Evolutionary conservation across 2,797 vertebrate species (phyloP).

Genomic region (Rostrhamus sociabilis): DNA sequence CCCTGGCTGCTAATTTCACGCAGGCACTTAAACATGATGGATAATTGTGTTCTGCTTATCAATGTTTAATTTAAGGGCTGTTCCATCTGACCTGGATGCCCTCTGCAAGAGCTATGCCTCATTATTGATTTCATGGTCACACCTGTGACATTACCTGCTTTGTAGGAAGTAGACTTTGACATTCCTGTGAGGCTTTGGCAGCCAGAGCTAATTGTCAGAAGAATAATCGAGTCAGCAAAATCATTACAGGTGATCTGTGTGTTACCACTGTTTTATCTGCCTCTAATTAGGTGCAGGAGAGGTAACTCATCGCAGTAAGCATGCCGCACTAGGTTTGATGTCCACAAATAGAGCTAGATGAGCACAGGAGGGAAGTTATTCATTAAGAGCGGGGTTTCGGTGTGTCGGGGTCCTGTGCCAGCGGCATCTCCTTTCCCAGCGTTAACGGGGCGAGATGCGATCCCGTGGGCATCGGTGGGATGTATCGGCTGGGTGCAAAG

Average conservation of each 20-base stretch:
- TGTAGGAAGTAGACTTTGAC: slow-evolving; percentile 74
- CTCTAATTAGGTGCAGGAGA: slow-evolving; percentile 75
- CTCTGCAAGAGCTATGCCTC: slow-evolving; percentile 73
- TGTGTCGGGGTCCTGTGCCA: not conserved
- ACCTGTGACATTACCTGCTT: slow-evolving; percentile 79
- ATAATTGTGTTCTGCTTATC: slow-evolving; percentile 74
- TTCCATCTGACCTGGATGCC: slow-evolving; percentile 77
- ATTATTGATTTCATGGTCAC: slow-evolving; percentile 79
- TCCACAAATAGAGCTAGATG: slow-evolving; percentile 40
- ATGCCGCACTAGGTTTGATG: slow-evolving; percentile 34
- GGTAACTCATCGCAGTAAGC: slow-evolving; percentile 59
- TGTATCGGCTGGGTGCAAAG: fast-evolving
- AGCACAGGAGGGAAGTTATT: slow-evolving; percentile 18
- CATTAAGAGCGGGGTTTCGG: not conserved
- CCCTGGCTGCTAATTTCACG: slow-evolving; percentile 73
- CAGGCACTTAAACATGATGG: slow-evolving; percentile 70
- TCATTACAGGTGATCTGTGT: slow-evolving; percentile 77
- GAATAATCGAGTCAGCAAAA: slow-evolving; percentile 78
- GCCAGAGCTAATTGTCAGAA: slow-evolving; percentile 74
- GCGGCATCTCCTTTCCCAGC: not conserved
- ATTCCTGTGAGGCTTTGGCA: slow-evolving; percentile 72
- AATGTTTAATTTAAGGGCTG: slow-evolving; percentile 75
- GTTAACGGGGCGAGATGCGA: not conserved
- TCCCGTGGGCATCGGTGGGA: not conserved
- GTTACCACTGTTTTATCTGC: slow-evolving; percentile 77